phyloP scores from a whole-genome alignment of 35 echinoderm and acorn worm genomes.

The Apostichopus japonicus region DNA sequence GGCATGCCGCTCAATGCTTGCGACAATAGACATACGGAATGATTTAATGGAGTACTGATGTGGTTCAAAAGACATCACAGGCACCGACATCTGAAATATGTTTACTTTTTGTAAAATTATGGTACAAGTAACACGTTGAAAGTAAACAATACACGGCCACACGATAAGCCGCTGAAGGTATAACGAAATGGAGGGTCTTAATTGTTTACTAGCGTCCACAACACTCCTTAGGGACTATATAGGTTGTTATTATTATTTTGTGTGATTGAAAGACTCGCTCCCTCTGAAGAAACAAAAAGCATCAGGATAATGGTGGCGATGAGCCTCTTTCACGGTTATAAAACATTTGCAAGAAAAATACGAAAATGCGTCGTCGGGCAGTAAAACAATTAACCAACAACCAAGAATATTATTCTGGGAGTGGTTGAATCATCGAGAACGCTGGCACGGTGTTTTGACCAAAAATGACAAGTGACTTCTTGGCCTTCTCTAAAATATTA shows the following conservation, averaged over 20 bases:
- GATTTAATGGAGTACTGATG: constrained; percentile 8
- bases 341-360: background rate
- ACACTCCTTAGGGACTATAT: background rate
- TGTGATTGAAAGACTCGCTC: background rate
- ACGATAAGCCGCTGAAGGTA: background rate
- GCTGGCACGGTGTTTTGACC: background rate
- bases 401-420: background rate
- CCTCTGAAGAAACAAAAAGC: background rate
- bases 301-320: background rate
- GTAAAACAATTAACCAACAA: constrained; percentile 8
- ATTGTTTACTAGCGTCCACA: background rate
- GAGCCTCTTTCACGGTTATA: background rate
- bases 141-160: background rate
- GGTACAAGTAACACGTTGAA: constrained; percentile 12
- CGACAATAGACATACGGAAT: background rate
- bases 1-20: constrained; percentile 3
- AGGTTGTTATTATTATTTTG: background rate
- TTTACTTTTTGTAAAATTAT: constrained; percentile 21
- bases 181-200: background rate
- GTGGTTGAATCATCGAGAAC: background rate
- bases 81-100: background rate
- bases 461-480: background rate
- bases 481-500: too few relatives aligned
- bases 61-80: constrained; percentile 11
- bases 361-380: background rate